Percentiles rank a stretch among this genome's conserved stretches.
Conservation (phyloP, 1,140 invertebrate genomes). For the Liolophura sinensis region DNA sequence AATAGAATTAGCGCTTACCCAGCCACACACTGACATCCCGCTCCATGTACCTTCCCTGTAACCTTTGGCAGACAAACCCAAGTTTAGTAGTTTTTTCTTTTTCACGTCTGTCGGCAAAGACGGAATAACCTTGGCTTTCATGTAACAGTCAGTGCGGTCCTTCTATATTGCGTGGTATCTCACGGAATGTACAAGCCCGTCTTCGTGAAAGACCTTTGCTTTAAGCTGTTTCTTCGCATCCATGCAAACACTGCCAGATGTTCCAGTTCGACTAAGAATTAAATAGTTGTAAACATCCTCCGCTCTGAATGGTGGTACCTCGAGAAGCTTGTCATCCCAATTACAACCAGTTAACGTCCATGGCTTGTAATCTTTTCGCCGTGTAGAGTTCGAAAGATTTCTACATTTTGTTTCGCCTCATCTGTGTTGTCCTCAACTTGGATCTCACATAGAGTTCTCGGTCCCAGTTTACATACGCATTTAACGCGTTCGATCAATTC, state of each 20-base stretch:
- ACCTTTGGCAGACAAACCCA: constrained; percentile 5
- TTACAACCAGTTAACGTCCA: not conserved
- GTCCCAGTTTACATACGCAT: no score
- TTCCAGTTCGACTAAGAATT: not conserved
- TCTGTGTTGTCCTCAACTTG: no score
- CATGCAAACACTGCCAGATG: not conserved
- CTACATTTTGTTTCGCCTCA: no score
- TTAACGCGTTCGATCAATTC: no score
- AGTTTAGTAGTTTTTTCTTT: not conserved
- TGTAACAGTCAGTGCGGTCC: not conserved
- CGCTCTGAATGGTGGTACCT: constrained; percentile 1
- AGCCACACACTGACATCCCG: constrained; percentile 1
- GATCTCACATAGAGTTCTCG: no score
- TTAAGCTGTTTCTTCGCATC: not conserved
- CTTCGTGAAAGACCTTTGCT: not conserved
- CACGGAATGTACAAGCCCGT: not conserved
- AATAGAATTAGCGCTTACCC: no score
- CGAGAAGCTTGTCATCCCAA: not conserved
- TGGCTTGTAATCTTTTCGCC: no score
- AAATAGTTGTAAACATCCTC: constrained; percentile 3
- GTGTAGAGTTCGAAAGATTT: no score
- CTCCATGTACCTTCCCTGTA: not conserved
- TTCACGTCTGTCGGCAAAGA: not conserved
- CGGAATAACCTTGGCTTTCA: constrained; percentile 1
- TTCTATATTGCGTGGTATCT: not conserved